Conservation (phyloP, 2,888 invertebrate species). For the Dyspetes luteomarginatus region DNA sequence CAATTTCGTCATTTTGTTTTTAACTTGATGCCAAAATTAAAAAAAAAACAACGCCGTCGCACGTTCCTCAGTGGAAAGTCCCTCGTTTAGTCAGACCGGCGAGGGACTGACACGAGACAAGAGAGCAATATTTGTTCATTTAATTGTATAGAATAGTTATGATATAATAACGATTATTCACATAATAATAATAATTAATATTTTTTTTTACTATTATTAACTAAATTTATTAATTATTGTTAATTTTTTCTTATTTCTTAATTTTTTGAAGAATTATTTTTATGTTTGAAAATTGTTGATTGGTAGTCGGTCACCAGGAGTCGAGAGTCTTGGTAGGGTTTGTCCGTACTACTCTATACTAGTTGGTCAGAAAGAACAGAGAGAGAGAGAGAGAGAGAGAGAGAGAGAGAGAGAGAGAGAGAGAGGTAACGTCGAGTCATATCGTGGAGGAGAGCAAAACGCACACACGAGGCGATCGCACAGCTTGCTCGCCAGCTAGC, state of each 20-base stretch:
- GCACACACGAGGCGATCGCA: neutral
- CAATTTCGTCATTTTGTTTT: neutral
- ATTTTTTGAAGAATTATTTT: neutral
- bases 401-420: neutral
- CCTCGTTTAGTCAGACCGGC: slow-evolving; percentile 40
- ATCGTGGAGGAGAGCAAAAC: neutral
- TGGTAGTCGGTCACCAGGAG: neutral
- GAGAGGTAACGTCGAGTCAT: neutral
- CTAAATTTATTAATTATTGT: neutral
- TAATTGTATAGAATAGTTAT: neutral
- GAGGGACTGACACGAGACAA: neutral
- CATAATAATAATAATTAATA: neutral
- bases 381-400: neutral
- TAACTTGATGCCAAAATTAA: neutral
- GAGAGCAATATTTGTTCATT: neutral
- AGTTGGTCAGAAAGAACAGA: neutral
- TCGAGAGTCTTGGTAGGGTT: neutral
- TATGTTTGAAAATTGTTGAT: neutral
- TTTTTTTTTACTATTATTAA: neutral
- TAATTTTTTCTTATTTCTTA: neutral
- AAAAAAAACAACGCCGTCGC: neutral
- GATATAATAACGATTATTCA: neutral
- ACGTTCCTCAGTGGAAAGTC: slow-evolving; percentile 7
- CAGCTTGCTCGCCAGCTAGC: slow-evolving; percentile 56
- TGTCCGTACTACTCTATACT: neutral